These are phyloP conservation scores for Noctua pronuba DNA, from an alignment of 2,888 invertebrate genomes.

Conservation along the genomic window DNA sequence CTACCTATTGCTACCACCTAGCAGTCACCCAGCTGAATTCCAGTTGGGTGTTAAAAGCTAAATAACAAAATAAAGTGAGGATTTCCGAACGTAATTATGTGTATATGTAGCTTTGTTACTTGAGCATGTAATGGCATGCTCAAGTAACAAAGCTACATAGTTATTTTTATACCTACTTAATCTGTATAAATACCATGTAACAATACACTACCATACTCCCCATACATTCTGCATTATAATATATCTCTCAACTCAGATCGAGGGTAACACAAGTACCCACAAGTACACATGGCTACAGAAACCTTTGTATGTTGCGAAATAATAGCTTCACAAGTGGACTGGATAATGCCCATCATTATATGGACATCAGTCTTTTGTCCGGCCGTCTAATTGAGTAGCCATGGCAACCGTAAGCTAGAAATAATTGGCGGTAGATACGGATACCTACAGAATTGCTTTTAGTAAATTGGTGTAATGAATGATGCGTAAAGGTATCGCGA, in stretches of 20 bases:
- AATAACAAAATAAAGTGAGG: too few relatives aligned
- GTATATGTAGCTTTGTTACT: too few relatives aligned
- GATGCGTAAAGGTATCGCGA: not conserved
- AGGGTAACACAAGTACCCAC: conserved; percentile 57
- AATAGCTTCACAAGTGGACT: conserved; percentile 74
- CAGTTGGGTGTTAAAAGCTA: too few relatives aligned
- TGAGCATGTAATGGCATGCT: too few relatives aligned
- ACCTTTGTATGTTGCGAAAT: conserved; percentile 64
- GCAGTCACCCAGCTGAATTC: too few relatives aligned
- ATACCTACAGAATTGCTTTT: not conserved
- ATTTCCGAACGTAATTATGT: too few relatives aligned
- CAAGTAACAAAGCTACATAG: not conserved
- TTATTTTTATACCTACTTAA: not conserved
- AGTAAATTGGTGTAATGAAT: not conserved
- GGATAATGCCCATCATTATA: conserved; percentile 77
- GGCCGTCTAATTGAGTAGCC: conserved; percentile 75
- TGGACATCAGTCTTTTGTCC: conserved; percentile 80
- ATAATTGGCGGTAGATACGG: conserved; percentile 61
- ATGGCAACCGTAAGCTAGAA: conserved; percentile 73
- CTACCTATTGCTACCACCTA: too few relatives aligned
- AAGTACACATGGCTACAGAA: conserved; percentile 53
- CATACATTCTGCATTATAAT: not conserved
- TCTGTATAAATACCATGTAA: not conserved
- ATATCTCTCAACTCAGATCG: conserved; percentile 50
- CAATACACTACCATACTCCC: conserved; percentile 14